Conservation (phyloP, 1,140 invertebrate genomes). For the Bombyx mandarina region DNA sequence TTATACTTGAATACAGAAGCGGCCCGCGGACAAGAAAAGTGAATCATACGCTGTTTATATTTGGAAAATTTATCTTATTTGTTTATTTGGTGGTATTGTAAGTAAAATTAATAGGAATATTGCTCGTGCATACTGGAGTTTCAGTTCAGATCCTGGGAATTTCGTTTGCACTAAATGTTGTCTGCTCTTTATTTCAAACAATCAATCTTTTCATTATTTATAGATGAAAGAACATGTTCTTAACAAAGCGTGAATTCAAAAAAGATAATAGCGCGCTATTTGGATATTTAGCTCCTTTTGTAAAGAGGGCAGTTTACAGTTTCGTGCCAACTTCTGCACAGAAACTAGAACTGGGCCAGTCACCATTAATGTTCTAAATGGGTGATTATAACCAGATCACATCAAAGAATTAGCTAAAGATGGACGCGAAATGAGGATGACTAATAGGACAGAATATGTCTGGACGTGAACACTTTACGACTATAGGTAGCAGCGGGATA, state of each 20-base stretch:
- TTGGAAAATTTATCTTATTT: conserved; percentile 9
- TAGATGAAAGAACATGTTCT: too few species aligned
- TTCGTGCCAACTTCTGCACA: conserved; percentile 60
- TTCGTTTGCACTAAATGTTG: too few species aligned
- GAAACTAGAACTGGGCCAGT: conserved; percentile 58
- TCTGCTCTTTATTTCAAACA: too few species aligned
- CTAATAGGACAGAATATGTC: conserved; percentile 14
- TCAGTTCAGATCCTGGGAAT: too few species aligned
- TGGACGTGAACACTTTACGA: conserved; percentile 2
- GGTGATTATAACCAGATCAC: conserved; percentile 62
- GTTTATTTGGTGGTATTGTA: conserved; percentile 13
- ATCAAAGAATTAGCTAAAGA: conserved; percentile 41
- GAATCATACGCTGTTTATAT: conserved; percentile 28
- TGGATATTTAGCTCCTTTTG: conserved; percentile 41
- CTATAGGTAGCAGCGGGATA: not conserved
- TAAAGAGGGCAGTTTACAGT: conserved; percentile 69
- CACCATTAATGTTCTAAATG: conserved; percentile 50
- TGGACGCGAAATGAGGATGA: conserved; percentile 30
- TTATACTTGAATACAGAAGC: conserved; percentile 19
- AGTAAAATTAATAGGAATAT: conserved; percentile 6
- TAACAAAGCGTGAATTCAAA: too few species aligned
- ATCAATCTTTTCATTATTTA: too few species aligned
- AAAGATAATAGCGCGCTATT: conserved; percentile 11
- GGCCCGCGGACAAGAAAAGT: conserved; percentile 28
- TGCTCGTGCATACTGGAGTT: not conserved